Base-by-base conservation (phyloP, 2,888 invertebrate species). In the Stenotaenia linearis region DNA sequence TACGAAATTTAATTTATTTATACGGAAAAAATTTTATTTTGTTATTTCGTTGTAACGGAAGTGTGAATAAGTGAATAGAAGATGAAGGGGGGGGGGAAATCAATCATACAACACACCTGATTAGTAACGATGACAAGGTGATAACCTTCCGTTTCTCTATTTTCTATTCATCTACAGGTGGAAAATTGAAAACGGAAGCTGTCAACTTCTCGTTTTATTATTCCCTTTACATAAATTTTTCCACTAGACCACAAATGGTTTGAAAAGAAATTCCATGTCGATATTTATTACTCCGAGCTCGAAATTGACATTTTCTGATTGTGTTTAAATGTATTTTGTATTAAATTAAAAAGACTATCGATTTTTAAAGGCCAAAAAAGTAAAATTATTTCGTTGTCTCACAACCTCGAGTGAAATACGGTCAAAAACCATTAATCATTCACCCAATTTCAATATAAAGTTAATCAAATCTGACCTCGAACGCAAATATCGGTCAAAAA, bases 101-200 rank as follows among this genome's bases (percentile, higher is more conserved):
- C 61, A 61, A 61, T 61, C 61, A 61, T 28, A 61, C 61, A 61
- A 61, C 61, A 61, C 28, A 61, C 28, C 28, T 61, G 61, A 61
- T 61, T 61, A 61, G 28, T 61, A 25, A 61, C 61, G 61, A 61
- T 61, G 61, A 61, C 61, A 61, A 61, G 61, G 61, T 61, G 61
- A 61, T 61, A 61, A 61, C 61, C 61, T 25, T 61, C 61, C 61
- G 28, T 45, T 45, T 45, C 45, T 45, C 45, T 37, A 5, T 18
- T 45, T 45, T 45, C 9, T 18, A 45, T 45, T 45, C 45, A 45
- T 15, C 45, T 45, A 61, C 61, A 61, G 61, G 61, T 61, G 61
- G 61, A 61, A 61, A 61, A 61, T 61, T 23, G 61, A 28, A 61
- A 61, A 61, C 28, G 61, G 61, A 61, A 61, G 28, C 28, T 61